Evolutionary conservation across 2,888 invertebrate genomes (phyloP).

Genomic region (Pherbina coryleti): DNA sequence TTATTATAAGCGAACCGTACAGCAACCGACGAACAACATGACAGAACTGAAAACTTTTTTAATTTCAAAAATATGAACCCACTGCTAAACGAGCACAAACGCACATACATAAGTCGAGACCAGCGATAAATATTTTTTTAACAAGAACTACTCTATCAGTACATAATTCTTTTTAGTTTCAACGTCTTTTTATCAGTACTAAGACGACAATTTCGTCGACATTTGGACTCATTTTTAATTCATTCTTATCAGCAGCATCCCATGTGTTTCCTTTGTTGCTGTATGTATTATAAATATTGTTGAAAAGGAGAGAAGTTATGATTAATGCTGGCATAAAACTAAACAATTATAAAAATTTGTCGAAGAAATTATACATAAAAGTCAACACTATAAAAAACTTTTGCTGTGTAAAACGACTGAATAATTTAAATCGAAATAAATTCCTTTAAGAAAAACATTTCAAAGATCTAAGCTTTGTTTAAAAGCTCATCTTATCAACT

Average conservation of each 20-base stretch:
- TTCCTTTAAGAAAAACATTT: too few relatives aligned
- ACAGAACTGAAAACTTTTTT: constrained; percentile 48
- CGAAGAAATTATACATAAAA: too few relatives aligned
- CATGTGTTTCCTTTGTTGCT: constrained; percentile 32
- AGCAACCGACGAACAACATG: constrained; percentile 48
- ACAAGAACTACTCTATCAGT: constrained; percentile 27
- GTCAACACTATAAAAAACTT: too few relatives aligned
- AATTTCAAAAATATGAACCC: constrained; percentile 6
- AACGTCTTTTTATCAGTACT: constrained; percentile 48
- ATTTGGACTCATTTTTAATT: constrained; percentile 51
- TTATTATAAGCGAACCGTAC: constrained; percentile 39
- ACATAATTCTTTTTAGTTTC: constrained; percentile 18
- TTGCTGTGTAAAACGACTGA: too few relatives aligned
- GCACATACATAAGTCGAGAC: neutral
- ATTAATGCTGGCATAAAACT: neutral
- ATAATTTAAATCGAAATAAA: too few relatives aligned
- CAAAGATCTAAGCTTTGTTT: too few relatives aligned
- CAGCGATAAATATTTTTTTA: constrained; percentile 43
- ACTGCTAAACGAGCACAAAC: constrained; percentile 9
- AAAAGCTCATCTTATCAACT: neutral
- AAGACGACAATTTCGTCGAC: constrained; percentile 47
- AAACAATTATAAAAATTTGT: too few relatives aligned
- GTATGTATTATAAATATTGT: neutral
- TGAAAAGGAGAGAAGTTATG: neutral
- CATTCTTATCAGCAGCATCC: constrained; percentile 49